Conservation (phyloP, 2,797 vertebrate genomes). For the Onychomys torridus region DNA sequence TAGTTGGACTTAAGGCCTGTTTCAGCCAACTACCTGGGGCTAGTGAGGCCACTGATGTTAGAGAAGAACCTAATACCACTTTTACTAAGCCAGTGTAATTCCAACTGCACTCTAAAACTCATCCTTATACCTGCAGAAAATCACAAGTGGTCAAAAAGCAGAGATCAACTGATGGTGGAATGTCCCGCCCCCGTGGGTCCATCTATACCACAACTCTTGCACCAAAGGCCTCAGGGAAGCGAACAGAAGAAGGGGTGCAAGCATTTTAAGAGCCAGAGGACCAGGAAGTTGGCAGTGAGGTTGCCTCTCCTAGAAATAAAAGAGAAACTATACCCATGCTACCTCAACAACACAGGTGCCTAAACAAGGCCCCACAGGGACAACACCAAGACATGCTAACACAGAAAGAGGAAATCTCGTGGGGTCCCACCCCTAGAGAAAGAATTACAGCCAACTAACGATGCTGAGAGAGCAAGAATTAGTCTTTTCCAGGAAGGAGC, state of each 20-base stretch:
- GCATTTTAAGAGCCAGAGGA: background rate
- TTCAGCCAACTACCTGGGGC: background rate
- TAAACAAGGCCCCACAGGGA: background rate
- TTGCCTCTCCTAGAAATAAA: background rate
- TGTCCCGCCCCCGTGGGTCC: too few relatives aligned
- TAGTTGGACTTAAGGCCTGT: too few relatives aligned
- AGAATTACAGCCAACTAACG: background rate
- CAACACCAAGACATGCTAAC: background rate
- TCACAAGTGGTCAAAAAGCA: background rate
- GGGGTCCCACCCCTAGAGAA: background rate
- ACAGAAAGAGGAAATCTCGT: background rate
- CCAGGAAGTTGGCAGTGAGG: background rate
- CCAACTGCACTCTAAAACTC: background rate
- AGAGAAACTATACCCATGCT: background rate
- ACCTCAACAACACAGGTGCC: background rate
- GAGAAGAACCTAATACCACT: background rate
- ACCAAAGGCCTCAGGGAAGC: background rate
- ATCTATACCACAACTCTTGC: background rate
- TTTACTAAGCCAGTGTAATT: background rate
- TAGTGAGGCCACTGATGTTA: background rate
- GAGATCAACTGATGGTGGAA: background rate
- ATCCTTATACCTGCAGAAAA: background rate
- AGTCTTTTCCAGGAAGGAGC: background rate
- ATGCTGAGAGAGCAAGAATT: background rate
- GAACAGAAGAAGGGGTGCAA: background rate